These are phyloP conservation scores for Zoanthus gigantus DNA, from an alignment of 92 coral and sea anemone genomes.

Conservation along the genomic window DNA sequence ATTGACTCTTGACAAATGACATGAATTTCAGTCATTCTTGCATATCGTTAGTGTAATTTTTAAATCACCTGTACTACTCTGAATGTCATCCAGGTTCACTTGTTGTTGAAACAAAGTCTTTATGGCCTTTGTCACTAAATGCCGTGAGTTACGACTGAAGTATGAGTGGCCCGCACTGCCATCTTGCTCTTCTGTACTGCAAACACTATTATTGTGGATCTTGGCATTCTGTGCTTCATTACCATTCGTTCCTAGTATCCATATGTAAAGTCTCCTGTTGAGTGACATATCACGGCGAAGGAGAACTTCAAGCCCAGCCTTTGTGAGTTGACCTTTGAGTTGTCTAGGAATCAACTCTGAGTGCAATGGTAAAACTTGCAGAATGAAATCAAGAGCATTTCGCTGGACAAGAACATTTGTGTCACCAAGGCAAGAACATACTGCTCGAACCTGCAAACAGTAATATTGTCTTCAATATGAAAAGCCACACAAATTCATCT, in stretches of 20 bases:
- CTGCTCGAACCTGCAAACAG: constrained; percentile 76
- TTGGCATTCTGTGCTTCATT: constrained; percentile 31
- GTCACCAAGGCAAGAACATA: constrained; percentile 81
- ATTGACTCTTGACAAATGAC: no score
- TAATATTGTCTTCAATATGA: no score
- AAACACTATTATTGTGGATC: constrained; percentile 75
- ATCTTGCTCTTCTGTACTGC: constrained; percentile 76
- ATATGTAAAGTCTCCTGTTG: constrained; percentile 89
- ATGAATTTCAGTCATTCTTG: no score
- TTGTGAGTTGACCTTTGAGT: constrained; percentile 75
- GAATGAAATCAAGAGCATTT: constrained; percentile 81
- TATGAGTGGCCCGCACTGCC: constrained; percentile 62
- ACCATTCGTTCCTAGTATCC: constrained; percentile 83
- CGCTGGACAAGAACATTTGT: constrained; percentile 92
- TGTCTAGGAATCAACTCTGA: constrained; percentile 48
- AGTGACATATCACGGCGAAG: constrained; percentile 97
- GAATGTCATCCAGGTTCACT: neutral
- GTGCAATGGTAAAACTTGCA: constrained; percentile 81
- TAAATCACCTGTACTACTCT: constrained; percentile 16
- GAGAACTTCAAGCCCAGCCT: constrained; percentile 82
- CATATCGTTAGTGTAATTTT: neutral
- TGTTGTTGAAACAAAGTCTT: constrained; percentile 62
- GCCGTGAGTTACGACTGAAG: constrained; percentile 74
- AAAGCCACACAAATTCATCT: no score
- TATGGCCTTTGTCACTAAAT: constrained; percentile 81